Evolutionary conservation across 2,888 invertebrate genomes (phyloP), one percentile per base, ranked within the genome.

Genomic region (Drosophila kambysellisi): DNA sequence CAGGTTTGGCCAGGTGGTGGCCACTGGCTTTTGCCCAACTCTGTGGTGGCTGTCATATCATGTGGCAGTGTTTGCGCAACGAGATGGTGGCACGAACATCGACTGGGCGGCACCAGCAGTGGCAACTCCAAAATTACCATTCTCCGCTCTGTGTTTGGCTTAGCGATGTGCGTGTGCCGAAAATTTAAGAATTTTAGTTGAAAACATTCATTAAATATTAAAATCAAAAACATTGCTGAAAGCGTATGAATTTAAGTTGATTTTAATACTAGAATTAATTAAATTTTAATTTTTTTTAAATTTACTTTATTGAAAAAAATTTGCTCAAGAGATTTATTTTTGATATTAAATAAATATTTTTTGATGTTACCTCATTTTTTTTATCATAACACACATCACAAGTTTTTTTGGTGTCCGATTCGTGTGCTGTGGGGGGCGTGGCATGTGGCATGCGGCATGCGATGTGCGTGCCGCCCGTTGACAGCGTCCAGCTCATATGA

Each of bases 21-120:
- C 72, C 81, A 80, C 12, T 67, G 74, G 59, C 70, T 39, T 57
- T 51, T 68, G 70, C 60, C 50, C 39, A 43, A 17, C 33, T 48
- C 52, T 30, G 37, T 11, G 43, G 46, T 15, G 69, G 61, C 71
- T 63, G 75, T 75, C 77, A 78, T 78, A 79, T 78, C 79, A 72
- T 79, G 53, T 78, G 79, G 79, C 78, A 76, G 29, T 75, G 78
- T 79, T 78, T 84, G 76, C 86, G 82, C 88, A 85, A 85, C 83
- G 71, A 62, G 77, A 43, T 69, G 71, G 67, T 64, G 65, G 84
- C 84, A 84, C 84, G 84, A 84, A 78, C 82, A 51, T 59, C 59
- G 73, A 35, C 65, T 37, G 60, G 75, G 63, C 48, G 56, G 37
- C 29, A 35, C 20, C 59, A 52, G 56, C 63, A 66, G 71, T 54